Evolutionary conservation across 1,140 invertebrate species (phyloP).

Genomic region (Neodiprion lecontei): DNA sequence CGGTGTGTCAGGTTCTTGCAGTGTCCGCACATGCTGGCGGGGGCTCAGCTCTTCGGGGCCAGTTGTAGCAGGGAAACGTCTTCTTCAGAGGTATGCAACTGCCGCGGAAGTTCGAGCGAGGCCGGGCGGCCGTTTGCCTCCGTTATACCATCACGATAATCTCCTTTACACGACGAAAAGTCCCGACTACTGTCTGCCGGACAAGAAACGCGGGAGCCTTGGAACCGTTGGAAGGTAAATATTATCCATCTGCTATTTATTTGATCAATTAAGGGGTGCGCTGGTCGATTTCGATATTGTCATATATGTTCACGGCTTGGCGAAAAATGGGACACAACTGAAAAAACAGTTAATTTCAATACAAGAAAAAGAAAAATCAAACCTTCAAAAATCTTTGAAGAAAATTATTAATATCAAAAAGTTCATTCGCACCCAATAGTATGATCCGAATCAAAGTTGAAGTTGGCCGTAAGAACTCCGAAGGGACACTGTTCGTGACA

Average conservation of each 20-base stretch:
- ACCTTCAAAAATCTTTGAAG: too few relatives aligned
- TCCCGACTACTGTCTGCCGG: constrained; percentile 71
- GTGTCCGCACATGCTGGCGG: constrained; percentile 72
- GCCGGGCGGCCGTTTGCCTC: constrained; percentile 53
- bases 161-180: constrained; percentile 73
- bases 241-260: constrained; percentile 1
- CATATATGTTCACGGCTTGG: too few relatives aligned
- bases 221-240: constrained; percentile 70
- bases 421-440: too few relatives aligned
- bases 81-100: constrained; percentile 56
- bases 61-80: constrained; percentile 52
- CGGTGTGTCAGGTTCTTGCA: constrained; percentile 73
- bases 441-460: too few relatives aligned
- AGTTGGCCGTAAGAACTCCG: too few relatives aligned
- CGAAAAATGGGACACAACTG: too few relatives aligned
- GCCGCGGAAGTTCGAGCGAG: constrained; percentile 57
- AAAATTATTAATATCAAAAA: too few relatives aligned
- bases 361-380: too few relatives aligned
- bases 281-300: too few relatives aligned
- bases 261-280: too few relatives aligned
- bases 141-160: constrained; percentile 61
- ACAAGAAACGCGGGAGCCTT: constrained; percentile 67
- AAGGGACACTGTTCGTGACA: too few relatives aligned
- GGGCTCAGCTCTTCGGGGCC: constrained; percentile 62
- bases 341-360: too few relatives aligned